Base-by-base conservation (phyloP, 2,888 invertebrate species). In the Arctia plantaginis region DNA sequence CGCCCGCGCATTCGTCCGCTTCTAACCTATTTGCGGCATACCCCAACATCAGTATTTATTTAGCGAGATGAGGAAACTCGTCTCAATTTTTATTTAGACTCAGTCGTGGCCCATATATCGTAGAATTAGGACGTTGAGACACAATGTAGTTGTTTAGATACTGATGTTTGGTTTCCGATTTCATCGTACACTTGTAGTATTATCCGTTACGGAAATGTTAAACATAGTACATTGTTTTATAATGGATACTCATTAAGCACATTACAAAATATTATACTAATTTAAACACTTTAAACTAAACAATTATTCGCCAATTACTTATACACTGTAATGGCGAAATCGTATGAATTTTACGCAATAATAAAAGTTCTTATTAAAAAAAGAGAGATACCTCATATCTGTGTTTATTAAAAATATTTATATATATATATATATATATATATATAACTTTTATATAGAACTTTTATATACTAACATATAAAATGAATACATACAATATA, bases 21-120 rank as follows among this genome's bases (percentile, higher is more conserved):
- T 88, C 85, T 91, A 90, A 90, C 93, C 95, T 96, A 96, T 96
- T 95, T 95, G 95, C 94, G 95, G 94, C 93, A 90, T 91, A 90
- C 91, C 81, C 90, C 91, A 90, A 87, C 90, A 90, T 88, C 92
- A 92, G 93, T 94, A 94, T 95, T 95, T 95, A 94, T 95, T 94
- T 95, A 94, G 93, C 92, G 85, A 93, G 92, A 94, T 94, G 93
- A 93, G 94, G 93, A 95, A 95, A 95, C 92, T 90, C 89, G 90
- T 90, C 91, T 90, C 89, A 89, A 89, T 90, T 93, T 93, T 93
- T 93, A 93, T 94, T 89, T 94, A 92, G 92, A 89, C 84, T 82
- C 90, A 89, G 90, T 91, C 92, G 87, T 94, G 94, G 87, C 93
- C 93, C 91, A 94, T 91, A 91, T 94, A 89, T 92, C 88, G 84